These are phyloP conservation scores for Chymomyza fuscimana DNA, from an alignment of 2,888 invertebrate genomes.

Conservation along the genomic window DNA sequence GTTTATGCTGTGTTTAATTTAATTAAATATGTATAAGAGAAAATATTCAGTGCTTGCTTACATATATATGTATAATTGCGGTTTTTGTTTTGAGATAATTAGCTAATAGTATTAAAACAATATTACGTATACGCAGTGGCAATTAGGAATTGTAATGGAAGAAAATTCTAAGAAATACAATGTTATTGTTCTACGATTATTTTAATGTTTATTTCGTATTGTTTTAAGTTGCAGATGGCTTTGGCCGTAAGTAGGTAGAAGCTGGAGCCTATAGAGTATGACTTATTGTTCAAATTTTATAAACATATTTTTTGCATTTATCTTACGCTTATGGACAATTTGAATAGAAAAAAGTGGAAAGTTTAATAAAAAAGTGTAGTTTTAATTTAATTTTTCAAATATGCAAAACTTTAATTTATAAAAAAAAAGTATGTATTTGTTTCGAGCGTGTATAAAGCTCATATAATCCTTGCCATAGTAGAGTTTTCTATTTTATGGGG, in stretches of 20 bases:
- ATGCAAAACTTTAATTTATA: not conserved
- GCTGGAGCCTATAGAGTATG: too few species aligned
- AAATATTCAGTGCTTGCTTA: not conserved
- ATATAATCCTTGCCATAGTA: too few species aligned
- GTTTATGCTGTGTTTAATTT: not conserved
- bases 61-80: not conserved
- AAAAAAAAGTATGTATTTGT: not conserved
- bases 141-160: not conserved
- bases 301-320: too few species aligned
- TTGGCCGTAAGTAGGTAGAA: too few species aligned
- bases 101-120: not conserved
- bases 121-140: not conserved
- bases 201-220: too few species aligned
- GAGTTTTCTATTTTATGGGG: not conserved
- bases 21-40: not conserved
- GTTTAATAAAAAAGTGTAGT: not conserved
- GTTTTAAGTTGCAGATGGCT: too few species aligned
- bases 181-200: too few species aligned
- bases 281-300: too few species aligned
- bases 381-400: not conserved
- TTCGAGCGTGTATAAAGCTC: not conserved
- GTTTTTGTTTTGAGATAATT: not conserved
- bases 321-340: too few species aligned
- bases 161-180: too few species aligned
- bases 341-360: too few species aligned